These are phyloP conservation scores for Ctenopoma multispine DNA, from an alignment of 2,797 vertebrate genomes.

Conservation along the genomic window DNA sequence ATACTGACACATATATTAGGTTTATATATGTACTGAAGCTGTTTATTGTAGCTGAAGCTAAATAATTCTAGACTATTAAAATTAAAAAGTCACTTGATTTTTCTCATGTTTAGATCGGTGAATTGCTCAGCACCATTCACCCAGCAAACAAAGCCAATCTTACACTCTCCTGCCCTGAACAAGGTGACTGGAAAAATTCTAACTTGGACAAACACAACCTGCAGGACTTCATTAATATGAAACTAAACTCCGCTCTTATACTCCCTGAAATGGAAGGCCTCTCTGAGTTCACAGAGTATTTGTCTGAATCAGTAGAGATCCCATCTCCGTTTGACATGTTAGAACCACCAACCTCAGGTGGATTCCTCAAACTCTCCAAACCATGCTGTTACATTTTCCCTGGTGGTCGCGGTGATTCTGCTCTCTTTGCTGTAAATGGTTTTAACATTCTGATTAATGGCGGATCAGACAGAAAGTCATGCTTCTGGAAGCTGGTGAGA, in stretches of 20 bases:
- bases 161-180: conserved; percentile 94
- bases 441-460: conserved; percentile 99
- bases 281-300: conserved; percentile 97
- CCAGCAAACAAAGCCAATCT: conserved; percentile 97
- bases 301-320: conserved; percentile 97
- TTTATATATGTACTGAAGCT: background rate
- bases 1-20: background rate
- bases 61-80: background rate
- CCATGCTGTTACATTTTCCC: conserved; percentile 99
- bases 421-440: conserved; percentile 96
- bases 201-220: conserved; percentile 98
- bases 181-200: conserved; percentile 98
- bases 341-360: conserved; percentile 95
- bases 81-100: conserved; percentile 22
- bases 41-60: too few relatives aligned
- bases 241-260: conserved; percentile 92
- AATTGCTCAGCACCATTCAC: conserved; percentile 95
- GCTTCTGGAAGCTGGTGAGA: conserved; percentile 98
- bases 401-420: conserved; percentile 93
- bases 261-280: conserved; percentile 98
- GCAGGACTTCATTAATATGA: conserved; percentile 98
- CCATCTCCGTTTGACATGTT: conserved; percentile 95
- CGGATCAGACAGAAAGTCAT: conserved; percentile 95
- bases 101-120: conserved; percentile 89
- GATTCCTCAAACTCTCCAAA: conserved; percentile 97